Evolutionary conservation across 2,888 invertebrate species (phyloP).

Genomic region (Adelognathus sp.): DNA sequence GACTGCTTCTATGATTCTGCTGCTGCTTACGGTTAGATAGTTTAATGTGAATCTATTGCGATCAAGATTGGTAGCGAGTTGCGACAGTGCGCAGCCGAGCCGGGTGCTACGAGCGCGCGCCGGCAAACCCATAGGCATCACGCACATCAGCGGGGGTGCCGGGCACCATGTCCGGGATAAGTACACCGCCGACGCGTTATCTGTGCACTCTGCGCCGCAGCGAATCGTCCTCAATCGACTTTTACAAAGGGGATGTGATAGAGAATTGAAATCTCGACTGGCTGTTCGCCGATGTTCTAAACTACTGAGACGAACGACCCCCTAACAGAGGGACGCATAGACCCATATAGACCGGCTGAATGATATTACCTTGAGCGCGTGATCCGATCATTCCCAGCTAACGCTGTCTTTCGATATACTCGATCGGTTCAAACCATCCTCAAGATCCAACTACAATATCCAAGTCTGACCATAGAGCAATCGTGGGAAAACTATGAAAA

Average conservation of each 20-base stretch:
- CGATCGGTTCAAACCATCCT: slow-evolving; percentile 42
- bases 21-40: slow-evolving; percentile 75
- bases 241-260: slow-evolving; percentile 31
- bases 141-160: slow-evolving; percentile 59
- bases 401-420: slow-evolving; percentile 14
- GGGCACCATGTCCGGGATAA: slow-evolving; percentile 29
- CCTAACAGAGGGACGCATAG: slow-evolving; percentile 51
- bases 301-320: slow-evolving; percentile 64
- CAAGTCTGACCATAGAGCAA: too few relatives aligned
- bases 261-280: slow-evolving; percentile 49
- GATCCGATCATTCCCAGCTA: slow-evolving; percentile 50
- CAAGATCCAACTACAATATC: not conserved
- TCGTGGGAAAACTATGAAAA: too few relatives aligned
- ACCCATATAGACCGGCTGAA: slow-evolving; percentile 39
- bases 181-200: slow-evolving; percentile 31
- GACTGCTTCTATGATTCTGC: slow-evolving; percentile 55
- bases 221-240: slow-evolving; percentile 62
- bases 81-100: slow-evolving; percentile 68
- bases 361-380: slow-evolving; percentile 55
- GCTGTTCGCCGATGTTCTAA: slow-evolving; percentile 69
- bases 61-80: slow-evolving; percentile 74
- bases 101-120: slow-evolving; percentile 73
- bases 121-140: slow-evolving; percentile 72
- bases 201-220: slow-evolving; percentile 57
- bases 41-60: slow-evolving; percentile 81